Evolutionary conservation across 2,797 vertebrate genomes (phyloP).

Genomic region (Squalus acanthias): DNA sequence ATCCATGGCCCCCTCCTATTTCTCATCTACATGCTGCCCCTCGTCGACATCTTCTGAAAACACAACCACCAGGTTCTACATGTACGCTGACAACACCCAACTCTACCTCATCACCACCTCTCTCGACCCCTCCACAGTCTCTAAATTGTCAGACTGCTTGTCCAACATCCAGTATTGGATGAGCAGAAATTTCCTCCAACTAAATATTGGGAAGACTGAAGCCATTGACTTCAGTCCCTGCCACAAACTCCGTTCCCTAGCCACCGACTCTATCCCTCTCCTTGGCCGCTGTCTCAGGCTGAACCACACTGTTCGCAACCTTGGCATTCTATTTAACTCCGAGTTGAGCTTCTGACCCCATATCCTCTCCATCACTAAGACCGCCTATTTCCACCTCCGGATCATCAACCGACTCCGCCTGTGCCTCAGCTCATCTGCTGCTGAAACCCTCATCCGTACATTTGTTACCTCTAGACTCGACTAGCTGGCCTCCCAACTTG

Average conservation of each 20-base stretch:
- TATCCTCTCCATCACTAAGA: too few relatives aligned
- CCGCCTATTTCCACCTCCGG: neutral
- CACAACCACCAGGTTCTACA: neutral
- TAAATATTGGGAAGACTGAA: neutral
- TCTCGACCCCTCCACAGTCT: neutral
- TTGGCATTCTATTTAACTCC: neutral
- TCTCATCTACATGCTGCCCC: too few relatives aligned
- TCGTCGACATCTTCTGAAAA: too few relatives aligned
- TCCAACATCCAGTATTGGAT: neutral
- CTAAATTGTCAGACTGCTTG: neutral
- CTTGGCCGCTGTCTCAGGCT: neutral
- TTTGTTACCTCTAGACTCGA: neutral
- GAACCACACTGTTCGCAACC: neutral
- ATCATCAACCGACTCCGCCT: too few relatives aligned
- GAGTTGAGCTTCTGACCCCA: too few relatives aligned
- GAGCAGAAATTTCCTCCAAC: neutral
- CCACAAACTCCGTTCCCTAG: neutral
- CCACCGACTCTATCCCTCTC: neutral
- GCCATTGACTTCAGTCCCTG: neutral
- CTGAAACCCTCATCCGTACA: neutral
- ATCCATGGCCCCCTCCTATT: too few relatives aligned
- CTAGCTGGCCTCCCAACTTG: neutral
- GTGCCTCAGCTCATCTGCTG: neutral
- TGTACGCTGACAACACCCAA: neutral
- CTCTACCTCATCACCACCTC: neutral